Percentiles rank a stretch among this genome's conserved stretches.
phyloP scores from a whole-genome alignment of 2,113 vertebrate species.

The Phocoena phocoena region DNA sequence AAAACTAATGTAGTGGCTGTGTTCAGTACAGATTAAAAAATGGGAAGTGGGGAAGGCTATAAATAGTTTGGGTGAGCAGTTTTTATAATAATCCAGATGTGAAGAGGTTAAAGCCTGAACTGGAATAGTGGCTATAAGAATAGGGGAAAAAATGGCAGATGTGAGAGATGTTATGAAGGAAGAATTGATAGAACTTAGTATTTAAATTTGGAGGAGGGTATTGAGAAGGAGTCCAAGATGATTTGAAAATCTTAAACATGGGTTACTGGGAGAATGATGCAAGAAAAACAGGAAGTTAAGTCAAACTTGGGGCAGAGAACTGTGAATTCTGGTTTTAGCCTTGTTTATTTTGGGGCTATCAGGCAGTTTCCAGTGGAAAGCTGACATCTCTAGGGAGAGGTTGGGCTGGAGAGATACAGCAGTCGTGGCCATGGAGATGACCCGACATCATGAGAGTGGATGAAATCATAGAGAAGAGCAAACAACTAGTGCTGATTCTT shows the following conservation, averaged over 20 bases:
- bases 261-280: background rate
- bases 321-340: background rate
- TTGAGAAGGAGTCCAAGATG: conserved; percentile 9
- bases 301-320: background rate
- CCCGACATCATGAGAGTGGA: background rate
- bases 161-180: background rate
- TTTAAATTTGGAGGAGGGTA: background rate
- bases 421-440: background rate
- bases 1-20: background rate
- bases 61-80: background rate
- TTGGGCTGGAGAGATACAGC: background rate
- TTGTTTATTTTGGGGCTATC: background rate
- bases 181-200: background rate
- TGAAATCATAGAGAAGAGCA: background rate
- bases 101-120: background rate
- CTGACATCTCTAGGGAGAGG: background rate
- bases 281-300: background rate
- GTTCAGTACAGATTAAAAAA: background rate
- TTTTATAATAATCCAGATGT: background rate
- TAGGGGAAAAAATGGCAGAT: background rate
- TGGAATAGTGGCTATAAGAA: background rate
- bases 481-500: background rate
- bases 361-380: background rate
- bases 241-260: conserved; percentile 19
- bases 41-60: background rate